phyloP scores from a whole-genome alignment of 2,113 vertebrate genomes.

The Caloenas nicobarica region DNA sequence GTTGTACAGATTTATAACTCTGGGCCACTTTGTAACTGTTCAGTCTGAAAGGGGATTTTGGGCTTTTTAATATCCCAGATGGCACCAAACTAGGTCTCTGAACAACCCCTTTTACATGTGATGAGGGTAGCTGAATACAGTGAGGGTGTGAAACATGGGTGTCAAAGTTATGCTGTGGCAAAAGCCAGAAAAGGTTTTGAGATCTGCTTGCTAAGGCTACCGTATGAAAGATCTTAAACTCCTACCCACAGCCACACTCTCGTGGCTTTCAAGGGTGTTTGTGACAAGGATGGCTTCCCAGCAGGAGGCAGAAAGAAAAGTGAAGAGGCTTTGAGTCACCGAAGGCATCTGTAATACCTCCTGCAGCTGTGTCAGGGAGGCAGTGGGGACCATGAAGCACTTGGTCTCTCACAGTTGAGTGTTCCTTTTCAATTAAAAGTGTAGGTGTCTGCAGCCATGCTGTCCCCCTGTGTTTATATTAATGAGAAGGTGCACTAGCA shows the following conservation, averaged over 20 bases:
- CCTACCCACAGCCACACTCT: background rate
- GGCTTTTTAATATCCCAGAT: background rate
- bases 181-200: background rate
- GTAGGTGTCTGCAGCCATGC: background rate
- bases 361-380: too few relatives aligned
- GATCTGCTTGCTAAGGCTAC: background rate
- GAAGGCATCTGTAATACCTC: too few relatives aligned
- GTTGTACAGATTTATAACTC: background rate
- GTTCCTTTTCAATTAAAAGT: background rate
- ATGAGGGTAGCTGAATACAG: background rate
- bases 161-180: background rate
- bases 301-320: background rate
- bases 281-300: background rate
- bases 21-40: background rate
- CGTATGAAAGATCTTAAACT: background rate
- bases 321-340: background rate
- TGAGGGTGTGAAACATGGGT: fast-evolving
- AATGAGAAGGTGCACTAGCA: background rate
- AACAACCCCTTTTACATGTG: background rate
- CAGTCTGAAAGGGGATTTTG: background rate
- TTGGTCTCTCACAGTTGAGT: fast-evolving
- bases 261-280: background rate
- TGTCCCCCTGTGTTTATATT: background rate
- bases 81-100: background rate
- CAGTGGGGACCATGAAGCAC: too few relatives aligned